Evolutionary conservation across 2,113 vertebrate genomes (phyloP).

Genomic region (Phodopus roborovskii): DNA sequence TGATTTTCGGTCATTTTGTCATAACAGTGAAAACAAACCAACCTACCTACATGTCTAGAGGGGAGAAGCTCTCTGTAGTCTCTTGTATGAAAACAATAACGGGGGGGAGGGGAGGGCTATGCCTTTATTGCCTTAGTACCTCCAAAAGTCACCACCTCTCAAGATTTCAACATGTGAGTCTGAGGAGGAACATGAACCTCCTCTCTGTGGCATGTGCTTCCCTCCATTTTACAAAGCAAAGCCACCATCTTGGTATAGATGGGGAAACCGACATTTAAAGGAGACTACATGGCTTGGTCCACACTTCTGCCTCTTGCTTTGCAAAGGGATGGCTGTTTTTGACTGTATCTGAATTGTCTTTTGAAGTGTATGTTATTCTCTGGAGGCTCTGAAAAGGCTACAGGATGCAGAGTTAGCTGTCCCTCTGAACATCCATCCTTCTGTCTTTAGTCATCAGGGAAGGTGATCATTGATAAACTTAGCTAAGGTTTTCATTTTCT

Average conservation of each 20-base stretch:
- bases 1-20: not conserved
- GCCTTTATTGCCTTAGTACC: not conserved
- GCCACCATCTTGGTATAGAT: not conserved
- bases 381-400: not conserved
- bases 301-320: not conserved
- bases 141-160: not conserved
- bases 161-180: not conserved
- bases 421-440: not conserved
- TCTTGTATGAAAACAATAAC: not conserved
- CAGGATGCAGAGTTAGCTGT: not conserved
- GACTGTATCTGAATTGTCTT: not conserved
- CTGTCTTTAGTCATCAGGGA: not conserved
- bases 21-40: not conserved
- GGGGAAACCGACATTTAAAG: not conserved
- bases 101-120: not conserved
- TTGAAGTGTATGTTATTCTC: not conserved
- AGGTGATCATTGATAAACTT: slow-evolving; percentile 3
- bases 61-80: not conserved
- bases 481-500: not conserved
- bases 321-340: not conserved
- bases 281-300: not conserved
- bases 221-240: slow-evolving; percentile 22
- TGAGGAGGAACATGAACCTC: not conserved
- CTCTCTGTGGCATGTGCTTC: not conserved
- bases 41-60: not conserved